Conservation (phyloP, 2,797 vertebrate species). For the Lagocephalus sceleratus region DNA sequence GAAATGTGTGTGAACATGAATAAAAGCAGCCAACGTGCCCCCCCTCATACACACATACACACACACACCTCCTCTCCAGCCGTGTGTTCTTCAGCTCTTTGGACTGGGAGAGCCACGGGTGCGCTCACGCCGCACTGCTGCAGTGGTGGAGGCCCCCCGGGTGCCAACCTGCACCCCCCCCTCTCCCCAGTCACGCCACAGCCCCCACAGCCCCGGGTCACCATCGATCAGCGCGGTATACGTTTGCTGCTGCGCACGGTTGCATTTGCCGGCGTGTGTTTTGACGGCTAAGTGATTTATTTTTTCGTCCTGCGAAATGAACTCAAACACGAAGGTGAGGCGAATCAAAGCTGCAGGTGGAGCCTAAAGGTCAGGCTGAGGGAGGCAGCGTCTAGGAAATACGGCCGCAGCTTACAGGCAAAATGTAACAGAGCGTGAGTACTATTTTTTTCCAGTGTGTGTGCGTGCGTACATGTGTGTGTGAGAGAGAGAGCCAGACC, state of each 20-base stretch:
- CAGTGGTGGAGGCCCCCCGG: conserved; percentile 56
- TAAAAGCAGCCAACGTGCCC: conserved; percentile 45
- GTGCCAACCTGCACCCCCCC: conserved; percentile 51
- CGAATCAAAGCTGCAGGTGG: too few species aligned
- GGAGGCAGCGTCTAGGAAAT: not conserved
- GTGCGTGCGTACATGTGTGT: conserved; percentile 1
- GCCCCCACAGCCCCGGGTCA: conserved; percentile 54
- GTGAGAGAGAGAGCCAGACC: not conserved
- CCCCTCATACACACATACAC: too few species aligned
- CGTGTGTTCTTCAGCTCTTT: not conserved
- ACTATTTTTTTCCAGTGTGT: not conserved
- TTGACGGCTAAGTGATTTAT: conserved; percentile 6
- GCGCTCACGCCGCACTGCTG: conserved; percentile 52
- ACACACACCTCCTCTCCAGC: too few species aligned
- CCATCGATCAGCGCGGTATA: conserved; percentile 48
- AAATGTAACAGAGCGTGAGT: not conserved
- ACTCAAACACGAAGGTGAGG: not conserved
- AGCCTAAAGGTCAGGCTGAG: too few species aligned
- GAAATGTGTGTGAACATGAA: conserved; percentile 39
- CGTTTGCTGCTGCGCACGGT: conserved; percentile 13
- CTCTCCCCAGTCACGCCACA: conserved; percentile 52
- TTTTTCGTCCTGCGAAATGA: conserved; percentile 5
- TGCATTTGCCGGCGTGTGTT: conserved; percentile 23
- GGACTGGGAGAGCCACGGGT: conserved; percentile 28
- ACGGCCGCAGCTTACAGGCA: not conserved